Base-by-base conservation (phyloP, 2,797 vertebrate genomes). In the Novumbra hubbsi region DNA sequence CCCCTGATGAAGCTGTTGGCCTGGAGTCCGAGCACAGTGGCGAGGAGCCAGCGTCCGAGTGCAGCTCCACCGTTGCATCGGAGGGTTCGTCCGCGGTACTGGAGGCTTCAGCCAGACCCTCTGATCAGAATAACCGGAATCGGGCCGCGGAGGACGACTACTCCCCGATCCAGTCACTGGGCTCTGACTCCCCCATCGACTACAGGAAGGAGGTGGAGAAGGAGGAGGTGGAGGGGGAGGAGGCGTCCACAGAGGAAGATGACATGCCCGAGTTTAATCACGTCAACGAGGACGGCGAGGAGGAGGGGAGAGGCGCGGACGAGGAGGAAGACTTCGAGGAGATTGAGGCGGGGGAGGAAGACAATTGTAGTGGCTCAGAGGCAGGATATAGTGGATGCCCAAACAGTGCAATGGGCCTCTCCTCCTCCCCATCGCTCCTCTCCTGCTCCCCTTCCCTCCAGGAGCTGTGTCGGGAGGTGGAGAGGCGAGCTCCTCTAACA, bases 221-320 rank as follows among this genome's bases (percentile, higher is more conserved):
- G 63, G 94, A 96, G n/a, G n/a, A 57, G 55, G n/a, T 2, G 3
- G 55, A 96, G 69, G 93, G 94, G 68, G 90, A 84, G 0, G 94
- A 96, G 38, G 94, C 93, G 81, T 95, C 94, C 0, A 95, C 95
- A 0, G 95, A 96, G 76, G 95, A 95, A 0, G 95, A 96, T 0
- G 95, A 97, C 75, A 91, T 96, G 64, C 92, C 95, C 0, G 92
- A 95, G 73, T 93, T 93, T 83, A 95, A 90, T 89, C 79, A 68
- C 1, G 68, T 73, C 0, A 81, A 86, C 45, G 83, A 66, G 65
- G 50, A 27, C 27, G 83, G 90, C 19, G 68, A 38, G 27, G 21
- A 30, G 78, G 73, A 66, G 77, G 38, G 5, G 84, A 88, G 4
- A 66, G 77, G 6, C 68, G 70, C 79, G 79, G 76, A 81, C 87